phyloP scores from a whole-genome alignment of 2,113 vertebrate genomes.

The Burhinus oedicnemus region DNA sequence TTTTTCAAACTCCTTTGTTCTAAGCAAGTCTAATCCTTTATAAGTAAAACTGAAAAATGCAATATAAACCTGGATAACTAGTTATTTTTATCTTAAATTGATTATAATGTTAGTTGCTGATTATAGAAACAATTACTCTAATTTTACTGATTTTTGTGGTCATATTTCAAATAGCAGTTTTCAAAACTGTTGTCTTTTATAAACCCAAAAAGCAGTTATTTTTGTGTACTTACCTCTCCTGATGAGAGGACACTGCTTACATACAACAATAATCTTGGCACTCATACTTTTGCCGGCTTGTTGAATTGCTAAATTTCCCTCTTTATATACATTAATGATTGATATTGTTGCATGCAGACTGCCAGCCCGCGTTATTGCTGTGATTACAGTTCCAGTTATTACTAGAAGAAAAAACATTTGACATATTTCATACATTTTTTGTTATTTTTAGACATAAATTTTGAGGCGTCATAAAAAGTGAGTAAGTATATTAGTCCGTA shows the following conservation, averaged over 20 bases:
- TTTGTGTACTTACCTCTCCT: slow-evolving; percentile 85
- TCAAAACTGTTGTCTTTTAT: not conserved
- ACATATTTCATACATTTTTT: not conserved
- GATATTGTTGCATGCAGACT: slow-evolving; percentile 90
- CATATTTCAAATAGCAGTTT: not conserved
- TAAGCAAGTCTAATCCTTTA: not conserved
- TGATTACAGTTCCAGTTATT: slow-evolving; percentile 91
- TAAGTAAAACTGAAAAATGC: not conserved
- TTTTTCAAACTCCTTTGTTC: not conserved
- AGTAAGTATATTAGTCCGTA: not conserved
- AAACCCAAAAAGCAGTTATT: not conserved
- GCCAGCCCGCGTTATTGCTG: slow-evolving; percentile 78
- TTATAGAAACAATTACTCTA: not conserved
- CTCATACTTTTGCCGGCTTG: slow-evolving; percentile 98
- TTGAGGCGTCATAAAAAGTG: not conserved
- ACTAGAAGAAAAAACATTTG: slow-evolving; percentile 72
- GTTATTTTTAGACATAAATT: not conserved
- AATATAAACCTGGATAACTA: not conserved
- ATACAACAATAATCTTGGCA: slow-evolving; percentile 88
- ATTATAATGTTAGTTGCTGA: not conserved
- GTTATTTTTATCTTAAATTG: not conserved
- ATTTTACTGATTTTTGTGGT: not conserved
- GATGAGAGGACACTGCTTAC: slow-evolving; percentile 93
- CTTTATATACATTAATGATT: slow-evolving; percentile 94
- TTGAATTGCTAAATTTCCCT: slow-evolving; percentile 91